phyloP scores from a whole-genome alignment of 2,113 vertebrate genomes.

The Baryphthengus martii region DNA sequence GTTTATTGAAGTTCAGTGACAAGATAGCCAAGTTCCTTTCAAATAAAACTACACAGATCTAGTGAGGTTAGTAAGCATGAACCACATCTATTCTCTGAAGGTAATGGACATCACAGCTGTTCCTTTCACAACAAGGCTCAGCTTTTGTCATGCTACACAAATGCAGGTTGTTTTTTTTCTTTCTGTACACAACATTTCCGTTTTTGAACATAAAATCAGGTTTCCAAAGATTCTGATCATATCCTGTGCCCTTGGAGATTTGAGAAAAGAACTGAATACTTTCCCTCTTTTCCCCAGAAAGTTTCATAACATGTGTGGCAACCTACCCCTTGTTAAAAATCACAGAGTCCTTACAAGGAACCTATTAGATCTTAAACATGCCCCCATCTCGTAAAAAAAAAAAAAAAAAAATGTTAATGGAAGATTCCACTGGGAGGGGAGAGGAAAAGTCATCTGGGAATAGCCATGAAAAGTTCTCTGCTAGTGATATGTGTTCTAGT shows the following conservation, averaged over 20 bases:
- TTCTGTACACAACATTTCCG: neutral
- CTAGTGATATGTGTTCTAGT: neutral
- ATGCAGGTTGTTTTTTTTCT: neutral
- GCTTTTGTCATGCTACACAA: neutral
- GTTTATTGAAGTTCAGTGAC: neutral
- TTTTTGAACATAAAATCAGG: neutral
- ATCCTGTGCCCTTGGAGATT: neutral
- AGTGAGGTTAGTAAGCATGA: neutral
- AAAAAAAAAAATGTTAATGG: neutral
- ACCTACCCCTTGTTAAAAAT: neutral
- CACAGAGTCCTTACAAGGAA: neutral
- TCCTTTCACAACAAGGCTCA: neutral
- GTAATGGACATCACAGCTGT: constrained; percentile 1
- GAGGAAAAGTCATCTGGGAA: neutral
- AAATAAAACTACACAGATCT: neutral
- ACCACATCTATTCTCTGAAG: constrained; percentile 41
- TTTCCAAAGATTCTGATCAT: neutral
- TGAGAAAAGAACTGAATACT: neutral
- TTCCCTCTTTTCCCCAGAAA: neutral
- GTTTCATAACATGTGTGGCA: neutral
- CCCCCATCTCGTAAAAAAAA: too few species aligned
- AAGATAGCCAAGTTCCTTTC: constrained; percentile 5
- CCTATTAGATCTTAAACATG: neutral
- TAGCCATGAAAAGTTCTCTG: neutral
- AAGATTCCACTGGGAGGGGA: neutral